Conservation (phyloP, 2,888 invertebrate species). For the Anoncus sp. region DNA sequence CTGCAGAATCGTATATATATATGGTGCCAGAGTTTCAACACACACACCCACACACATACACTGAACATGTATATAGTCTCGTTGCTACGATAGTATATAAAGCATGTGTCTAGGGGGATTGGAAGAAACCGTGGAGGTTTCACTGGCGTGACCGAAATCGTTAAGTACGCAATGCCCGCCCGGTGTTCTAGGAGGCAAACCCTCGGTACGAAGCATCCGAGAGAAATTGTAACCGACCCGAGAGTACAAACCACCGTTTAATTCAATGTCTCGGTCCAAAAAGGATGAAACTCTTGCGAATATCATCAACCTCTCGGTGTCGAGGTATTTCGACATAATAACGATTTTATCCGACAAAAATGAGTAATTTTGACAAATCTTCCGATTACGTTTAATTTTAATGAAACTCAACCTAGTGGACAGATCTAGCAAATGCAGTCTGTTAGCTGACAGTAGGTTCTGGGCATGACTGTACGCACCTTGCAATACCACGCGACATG, state of each 20-base stretch:
- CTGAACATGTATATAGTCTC: slow-evolving; percentile 10
- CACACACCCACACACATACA: slow-evolving; percentile 3
- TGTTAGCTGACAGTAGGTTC: too few relatives aligned
- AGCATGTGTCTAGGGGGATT: slow-evolving; percentile 25
- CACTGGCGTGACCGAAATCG: slow-evolving; percentile 66
- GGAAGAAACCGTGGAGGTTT: slow-evolving; percentile 57
- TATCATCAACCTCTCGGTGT: slow-evolving; percentile 4
- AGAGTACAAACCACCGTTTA: slow-evolving; percentile 55
- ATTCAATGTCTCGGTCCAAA: slow-evolving; percentile 63
- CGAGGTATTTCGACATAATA: slow-evolving; percentile 19
- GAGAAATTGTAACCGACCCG: slow-evolving; percentile 56
- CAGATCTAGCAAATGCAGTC: too few relatives aligned
- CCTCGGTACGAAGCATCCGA: slow-evolving; percentile 34
- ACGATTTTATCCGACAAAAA: too few relatives aligned
- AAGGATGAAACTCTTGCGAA: slow-evolving; percentile 16
- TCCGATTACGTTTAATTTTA: too few relatives aligned
- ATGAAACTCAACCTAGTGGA: too few relatives aligned
- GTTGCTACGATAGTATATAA: slow-evolving; percentile 38
- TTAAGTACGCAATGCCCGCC: slow-evolving; percentile 48
- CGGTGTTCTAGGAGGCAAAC: slow-evolving; percentile 20
- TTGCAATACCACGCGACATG: too few relatives aligned
- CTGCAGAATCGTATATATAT: slow-evolving; percentile 44
- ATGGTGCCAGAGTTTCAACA: slow-evolving; percentile 14
- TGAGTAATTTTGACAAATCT: too few relatives aligned
- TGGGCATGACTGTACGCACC: too few relatives aligned